Percentiles rank a stretch among this genome's conserved stretches.
Evolutionary conservation across 2,113 vertebrate genomes (phyloP).

Genomic region (Illadopsis cleaveri): DNA sequence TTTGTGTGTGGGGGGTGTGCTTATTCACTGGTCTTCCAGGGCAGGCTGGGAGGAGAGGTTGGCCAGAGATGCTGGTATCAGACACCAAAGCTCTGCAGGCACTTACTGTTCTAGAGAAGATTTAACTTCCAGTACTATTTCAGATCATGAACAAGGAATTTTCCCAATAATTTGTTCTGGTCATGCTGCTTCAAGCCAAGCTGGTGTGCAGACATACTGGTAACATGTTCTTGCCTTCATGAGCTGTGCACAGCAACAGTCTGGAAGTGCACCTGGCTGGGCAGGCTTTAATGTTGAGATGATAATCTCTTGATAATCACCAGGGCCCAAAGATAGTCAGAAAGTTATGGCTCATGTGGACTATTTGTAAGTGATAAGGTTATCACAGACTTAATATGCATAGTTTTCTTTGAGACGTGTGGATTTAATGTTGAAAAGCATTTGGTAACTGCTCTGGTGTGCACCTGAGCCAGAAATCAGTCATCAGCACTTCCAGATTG

Average conservation of each 20-base stretch:
- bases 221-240: background rate
- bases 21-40: background rate
- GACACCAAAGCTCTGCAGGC: background rate
- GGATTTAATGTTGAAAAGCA: background rate
- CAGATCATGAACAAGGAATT: background rate
- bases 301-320: background rate
- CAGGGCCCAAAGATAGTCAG: background rate
- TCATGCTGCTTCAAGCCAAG: background rate
- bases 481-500: background rate
- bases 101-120: background rate
- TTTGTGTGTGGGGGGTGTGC: background rate
- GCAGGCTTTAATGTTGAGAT: background rate
- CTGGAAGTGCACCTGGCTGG: background rate
- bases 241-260: background rate
- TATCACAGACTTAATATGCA: background rate
- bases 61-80: background rate
- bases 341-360: background rate
- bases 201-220: background rate
- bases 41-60: background rate
- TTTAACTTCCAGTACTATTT: background rate
- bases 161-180: background rate
- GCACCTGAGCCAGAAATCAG: conserved; percentile 13
- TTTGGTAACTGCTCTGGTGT: background rate
- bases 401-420: background rate
- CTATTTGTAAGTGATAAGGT: background rate